Evolutionary conservation across 2,888 invertebrate genomes (phyloP).

Genomic region (Linyphia triangularis): DNA sequence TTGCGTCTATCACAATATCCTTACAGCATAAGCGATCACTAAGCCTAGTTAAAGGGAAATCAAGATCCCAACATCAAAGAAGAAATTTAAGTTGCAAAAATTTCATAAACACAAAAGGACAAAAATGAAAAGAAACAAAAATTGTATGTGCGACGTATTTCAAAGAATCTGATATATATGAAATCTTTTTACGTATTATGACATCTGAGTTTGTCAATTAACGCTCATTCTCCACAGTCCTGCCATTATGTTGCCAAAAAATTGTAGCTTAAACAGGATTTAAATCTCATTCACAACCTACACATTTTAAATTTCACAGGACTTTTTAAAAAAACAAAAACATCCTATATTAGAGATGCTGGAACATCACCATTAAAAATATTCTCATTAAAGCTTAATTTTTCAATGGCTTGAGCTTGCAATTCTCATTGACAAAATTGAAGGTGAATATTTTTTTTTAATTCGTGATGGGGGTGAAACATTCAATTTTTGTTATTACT

Average conservation of each 20-base stretch:
- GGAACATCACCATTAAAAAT: no score
- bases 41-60: constrained; percentile 62
- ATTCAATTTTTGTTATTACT: no score
- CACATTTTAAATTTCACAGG: not conserved
- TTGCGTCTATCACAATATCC: constrained; percentile 15
- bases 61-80: constrained; percentile 1
- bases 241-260: constrained; percentile 16
- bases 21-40: constrained; percentile 37
- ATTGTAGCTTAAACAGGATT: no score
- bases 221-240: constrained; percentile 56
- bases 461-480: no score
- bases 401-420: no score
- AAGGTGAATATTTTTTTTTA: no score
- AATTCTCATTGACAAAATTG: no score
- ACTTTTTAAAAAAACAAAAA: no score
- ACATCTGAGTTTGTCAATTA: constrained; percentile 68
- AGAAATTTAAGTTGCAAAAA: not conserved
- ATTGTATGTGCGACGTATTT: not conserved
- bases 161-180: not conserved
- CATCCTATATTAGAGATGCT: no score
- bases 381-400: no score
- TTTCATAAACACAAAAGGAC: not conserved
- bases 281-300: not conserved
- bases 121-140: not conserved
- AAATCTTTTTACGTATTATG: constrained; percentile 42